A percentile compares a stretch with the other conserved stretches of the same genome.
Conservation (phyloP, 2,888 invertebrate species). For the Scaptodrosophila latifasciaeformis region DNA sequence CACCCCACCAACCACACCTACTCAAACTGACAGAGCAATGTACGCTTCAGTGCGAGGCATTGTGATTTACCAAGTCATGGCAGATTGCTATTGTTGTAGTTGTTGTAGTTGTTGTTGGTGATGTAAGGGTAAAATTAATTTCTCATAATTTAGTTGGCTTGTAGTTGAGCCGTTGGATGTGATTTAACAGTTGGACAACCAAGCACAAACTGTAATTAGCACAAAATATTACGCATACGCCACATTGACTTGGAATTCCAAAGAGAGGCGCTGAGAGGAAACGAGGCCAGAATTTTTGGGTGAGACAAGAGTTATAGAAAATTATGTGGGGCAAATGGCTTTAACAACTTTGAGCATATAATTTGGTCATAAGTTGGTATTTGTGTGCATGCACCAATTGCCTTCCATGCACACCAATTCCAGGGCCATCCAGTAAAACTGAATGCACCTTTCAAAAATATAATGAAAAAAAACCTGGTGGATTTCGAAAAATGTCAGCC, state of each 20-base stretch:
- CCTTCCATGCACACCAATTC: no score
- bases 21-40: not conserved
- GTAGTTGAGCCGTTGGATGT: conserved; percentile 44
- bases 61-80: not conserved
- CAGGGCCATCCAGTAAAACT: no score
- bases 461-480: no score
- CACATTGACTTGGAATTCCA: not conserved
- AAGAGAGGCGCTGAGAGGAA: no score
- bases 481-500: no score
- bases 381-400: conserved; percentile 30
- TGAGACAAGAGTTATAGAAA: no score
- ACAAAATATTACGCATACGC: conserved; percentile 34
- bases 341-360: no score
- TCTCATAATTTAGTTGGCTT: conserved; percentile 57
- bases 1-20: no score
- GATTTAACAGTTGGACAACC: conserved; percentile 55
- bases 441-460: no score
- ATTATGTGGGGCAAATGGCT: no score
- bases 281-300: no score
- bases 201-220: conserved; percentile 52
- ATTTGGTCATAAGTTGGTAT: conserved; percentile 32
- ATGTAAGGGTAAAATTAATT: conserved; percentile 51
- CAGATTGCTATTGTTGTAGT: not conserved
- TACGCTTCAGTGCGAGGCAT: not conserved
- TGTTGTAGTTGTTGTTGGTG: conserved; percentile 17